Evolutionary conservation across 2,888 invertebrate genomes (phyloP).

Genomic region (Aquatica leii): DNA sequence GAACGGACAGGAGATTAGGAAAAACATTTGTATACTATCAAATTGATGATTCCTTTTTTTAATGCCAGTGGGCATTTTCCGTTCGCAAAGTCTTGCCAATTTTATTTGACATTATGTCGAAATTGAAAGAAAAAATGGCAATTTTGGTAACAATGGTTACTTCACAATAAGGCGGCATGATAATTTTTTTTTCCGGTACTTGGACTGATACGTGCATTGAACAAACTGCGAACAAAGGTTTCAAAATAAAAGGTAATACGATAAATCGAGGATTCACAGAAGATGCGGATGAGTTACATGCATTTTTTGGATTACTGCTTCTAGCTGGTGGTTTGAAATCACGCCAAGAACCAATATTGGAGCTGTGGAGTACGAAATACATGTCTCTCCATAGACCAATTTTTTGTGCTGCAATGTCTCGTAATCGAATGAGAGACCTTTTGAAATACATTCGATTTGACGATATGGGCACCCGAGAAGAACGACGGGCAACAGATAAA

Average conservation of each 20-base stretch:
- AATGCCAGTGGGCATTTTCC: not conserved
- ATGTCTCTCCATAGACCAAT: too few species aligned
- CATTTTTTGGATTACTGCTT: too few species aligned
- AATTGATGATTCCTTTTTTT: not conserved
- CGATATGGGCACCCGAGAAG: too few species aligned
- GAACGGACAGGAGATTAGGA: not conserved
- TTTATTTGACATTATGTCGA: not conserved
- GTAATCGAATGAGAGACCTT: too few species aligned
- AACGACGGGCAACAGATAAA: too few species aligned
- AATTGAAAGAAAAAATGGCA: slow-evolving; percentile 47
- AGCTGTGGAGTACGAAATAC: too few species aligned
- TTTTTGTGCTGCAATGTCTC: too few species aligned
- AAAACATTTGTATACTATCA: not conserved
- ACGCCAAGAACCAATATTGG: too few species aligned
- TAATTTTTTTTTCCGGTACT: slow-evolving; percentile 55
- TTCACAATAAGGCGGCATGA: slow-evolving; percentile 54
- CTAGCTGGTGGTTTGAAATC: too few species aligned
- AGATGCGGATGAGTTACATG: too few species aligned
- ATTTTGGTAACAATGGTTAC: slow-evolving; percentile 49
- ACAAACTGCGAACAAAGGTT: slow-evolving; percentile 47
- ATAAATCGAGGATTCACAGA: slow-evolving; percentile 56
- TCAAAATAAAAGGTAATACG: slow-evolving; percentile 55
- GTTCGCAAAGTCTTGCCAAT: not conserved
- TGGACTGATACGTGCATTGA: slow-evolving; percentile 55
- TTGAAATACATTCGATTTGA: too few species aligned